phyloP scores from a whole-genome alignment of 1,140 invertebrate species.

The Ladona fulva region DNA sequence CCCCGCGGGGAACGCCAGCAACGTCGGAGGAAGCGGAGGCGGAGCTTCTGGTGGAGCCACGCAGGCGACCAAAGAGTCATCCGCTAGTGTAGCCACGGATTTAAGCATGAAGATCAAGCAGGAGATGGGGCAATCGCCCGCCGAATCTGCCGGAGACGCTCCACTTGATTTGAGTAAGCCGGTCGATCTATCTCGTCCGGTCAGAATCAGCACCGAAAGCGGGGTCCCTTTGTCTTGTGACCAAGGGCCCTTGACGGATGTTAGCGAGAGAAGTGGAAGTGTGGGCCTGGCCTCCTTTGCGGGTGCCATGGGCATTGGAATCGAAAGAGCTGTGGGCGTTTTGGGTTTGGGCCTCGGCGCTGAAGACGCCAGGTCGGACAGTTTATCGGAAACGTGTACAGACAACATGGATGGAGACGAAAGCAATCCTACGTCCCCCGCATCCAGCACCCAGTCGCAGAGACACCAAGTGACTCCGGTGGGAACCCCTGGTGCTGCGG shows the following conservation, averaged over 20 bases:
- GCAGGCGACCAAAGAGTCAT: constrained; percentile 16
- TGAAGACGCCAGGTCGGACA: constrained; percentile 49
- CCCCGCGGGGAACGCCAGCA: constrained; percentile 34
- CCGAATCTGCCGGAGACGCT: constrained; percentile 48
- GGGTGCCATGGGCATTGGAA: neutral
- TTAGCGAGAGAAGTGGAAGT: constrained; percentile 50
- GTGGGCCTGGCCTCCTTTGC: constrained; percentile 12
- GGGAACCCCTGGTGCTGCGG: neutral
- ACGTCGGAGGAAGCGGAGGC: constrained; percentile 43
- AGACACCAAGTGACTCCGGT: constrained; percentile 42
- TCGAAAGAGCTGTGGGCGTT: neutral
- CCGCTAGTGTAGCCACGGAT: constrained; percentile 27
- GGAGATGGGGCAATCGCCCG: constrained; percentile 30
- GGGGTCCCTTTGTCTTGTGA: constrained; percentile 33
- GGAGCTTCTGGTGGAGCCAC: constrained; percentile 53
- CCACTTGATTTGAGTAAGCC: constrained; percentile 85
- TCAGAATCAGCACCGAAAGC: constrained; percentile 36
- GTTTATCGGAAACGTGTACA: constrained; percentile 59
- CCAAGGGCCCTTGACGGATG: constrained; percentile 48
- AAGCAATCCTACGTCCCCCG: constrained; percentile 68
- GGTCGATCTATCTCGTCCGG: constrained; percentile 48
- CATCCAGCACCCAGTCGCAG: constrained; percentile 59
- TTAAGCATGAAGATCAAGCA: constrained; percentile 35
- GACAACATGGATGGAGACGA: constrained; percentile 66
- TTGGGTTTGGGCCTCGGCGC: constrained; percentile 18